Conservation (phyloP, 2,888 invertebrate genomes). For the Drosophila antonietae region DNA sequence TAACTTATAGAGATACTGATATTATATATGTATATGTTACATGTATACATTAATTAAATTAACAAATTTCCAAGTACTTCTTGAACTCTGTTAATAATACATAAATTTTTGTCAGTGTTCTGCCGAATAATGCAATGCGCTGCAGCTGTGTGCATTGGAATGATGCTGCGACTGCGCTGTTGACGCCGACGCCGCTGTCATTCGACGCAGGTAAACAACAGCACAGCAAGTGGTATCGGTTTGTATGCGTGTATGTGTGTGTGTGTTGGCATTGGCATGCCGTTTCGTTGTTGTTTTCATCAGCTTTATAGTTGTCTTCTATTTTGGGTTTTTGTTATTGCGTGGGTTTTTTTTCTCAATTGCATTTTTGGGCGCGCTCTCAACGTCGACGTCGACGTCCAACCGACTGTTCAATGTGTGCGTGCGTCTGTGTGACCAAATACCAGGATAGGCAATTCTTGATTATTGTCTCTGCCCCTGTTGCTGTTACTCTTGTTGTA, state of each 20-base stretch:
- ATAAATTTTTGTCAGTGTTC: slow-evolving; percentile 31
- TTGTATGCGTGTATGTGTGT: slow-evolving; percentile 22
- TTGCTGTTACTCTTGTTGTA: slow-evolving; percentile 32
- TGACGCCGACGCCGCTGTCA: slow-evolving; percentile 27
- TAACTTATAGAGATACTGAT: too few species aligned
- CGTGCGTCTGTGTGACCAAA: slow-evolving; percentile 36
- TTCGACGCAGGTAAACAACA: slow-evolving; percentile 53
- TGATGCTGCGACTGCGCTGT: slow-evolving; percentile 70
- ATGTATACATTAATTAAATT: too few species aligned
- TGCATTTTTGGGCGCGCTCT: slow-evolving; percentile 73
- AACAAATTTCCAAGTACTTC: too few species aligned
- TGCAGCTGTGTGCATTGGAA: slow-evolving; percentile 39
- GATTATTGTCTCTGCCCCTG: slow-evolving; percentile 29
- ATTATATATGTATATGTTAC: too few species aligned
- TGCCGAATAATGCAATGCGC: slow-evolving; percentile 48
- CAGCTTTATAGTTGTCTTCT: slow-evolving; percentile 67
- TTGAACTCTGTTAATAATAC: not conserved
- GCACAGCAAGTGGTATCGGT: slow-evolving; percentile 51
- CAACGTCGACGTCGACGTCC: slow-evolving; percentile 16
- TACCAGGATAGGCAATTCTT: slow-evolving; percentile 63
- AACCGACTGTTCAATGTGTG: slow-evolving; percentile 6
- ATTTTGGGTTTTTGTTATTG: slow-evolving; percentile 74
- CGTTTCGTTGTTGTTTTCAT: slow-evolving; percentile 61
- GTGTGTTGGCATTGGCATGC: slow-evolving; percentile 70
- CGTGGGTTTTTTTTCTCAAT: slow-evolving; percentile 76